phyloP scores from a whole-genome alignment of 2,113 vertebrate genomes.

The Microtus montanus region DNA sequence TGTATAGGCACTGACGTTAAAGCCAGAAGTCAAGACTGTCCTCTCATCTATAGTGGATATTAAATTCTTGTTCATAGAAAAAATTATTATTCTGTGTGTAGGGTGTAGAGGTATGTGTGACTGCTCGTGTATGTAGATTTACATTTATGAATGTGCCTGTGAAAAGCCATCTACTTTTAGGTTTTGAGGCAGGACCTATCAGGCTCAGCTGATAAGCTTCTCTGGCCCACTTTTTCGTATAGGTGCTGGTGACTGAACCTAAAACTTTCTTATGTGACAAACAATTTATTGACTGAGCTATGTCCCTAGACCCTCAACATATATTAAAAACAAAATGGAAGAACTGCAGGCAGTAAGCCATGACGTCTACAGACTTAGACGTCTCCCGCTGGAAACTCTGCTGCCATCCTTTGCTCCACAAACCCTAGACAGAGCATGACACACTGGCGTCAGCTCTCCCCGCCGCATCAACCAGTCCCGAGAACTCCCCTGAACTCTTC shows the following conservation, averaged over 20 bases:
- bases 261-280: not conserved
- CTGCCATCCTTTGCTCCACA: not conserved
- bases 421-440: not conserved
- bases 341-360: not conserved
- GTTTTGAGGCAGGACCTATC: not conserved
- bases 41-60: not conserved
- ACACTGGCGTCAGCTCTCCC: not conserved
- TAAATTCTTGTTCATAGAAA: not conserved
- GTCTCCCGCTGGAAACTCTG: not conserved
- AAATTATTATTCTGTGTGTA: not conserved
- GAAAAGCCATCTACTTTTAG: not conserved
- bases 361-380: not conserved
- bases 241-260: not conserved
- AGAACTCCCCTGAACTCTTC: no score
- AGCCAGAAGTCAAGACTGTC: not conserved
- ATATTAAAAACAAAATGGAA: not conserved
- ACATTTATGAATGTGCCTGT: not conserved
- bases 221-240: not conserved
- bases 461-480: accelerated
- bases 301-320: not conserved
- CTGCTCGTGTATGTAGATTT: not conserved
- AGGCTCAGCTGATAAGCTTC: no score
- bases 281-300: not conserved
- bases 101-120: not conserved
- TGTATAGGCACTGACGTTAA: not conserved